Conservation (phyloP, 2,113 vertebrate species). For the Uria aalge region DNA sequence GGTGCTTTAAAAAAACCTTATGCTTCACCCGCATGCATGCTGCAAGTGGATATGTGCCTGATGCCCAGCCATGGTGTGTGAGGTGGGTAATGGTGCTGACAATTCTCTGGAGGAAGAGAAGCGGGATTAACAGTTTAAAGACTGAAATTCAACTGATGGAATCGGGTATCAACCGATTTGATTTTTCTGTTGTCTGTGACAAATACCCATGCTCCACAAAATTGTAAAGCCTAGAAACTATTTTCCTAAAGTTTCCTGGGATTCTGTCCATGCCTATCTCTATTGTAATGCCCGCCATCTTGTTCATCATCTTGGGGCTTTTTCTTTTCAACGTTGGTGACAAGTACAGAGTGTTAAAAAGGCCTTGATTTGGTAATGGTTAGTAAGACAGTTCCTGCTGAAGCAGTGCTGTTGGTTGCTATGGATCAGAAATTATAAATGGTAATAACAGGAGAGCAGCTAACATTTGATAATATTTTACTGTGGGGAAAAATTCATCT, state of each 20-base stretch:
- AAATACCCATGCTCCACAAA: not conserved
- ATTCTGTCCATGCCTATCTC: not conserved
- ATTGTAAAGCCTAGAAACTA: not conserved
- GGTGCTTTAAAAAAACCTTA: not conserved
- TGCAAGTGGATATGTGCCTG: not conserved
- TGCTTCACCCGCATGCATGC: not conserved
- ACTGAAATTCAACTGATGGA: not conserved
- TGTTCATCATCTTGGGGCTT: not conserved
- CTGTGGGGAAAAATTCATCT: not conserved
- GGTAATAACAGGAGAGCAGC: not conserved
- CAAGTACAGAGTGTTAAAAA: not conserved
- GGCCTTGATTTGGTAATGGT: not conserved
- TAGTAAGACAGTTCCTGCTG: not conserved
- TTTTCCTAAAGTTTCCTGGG: not conserved
- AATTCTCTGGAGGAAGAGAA: not conserved
- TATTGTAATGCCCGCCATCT: not conserved
- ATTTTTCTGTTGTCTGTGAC: not conserved
- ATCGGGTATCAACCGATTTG: not conserved
- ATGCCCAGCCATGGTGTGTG: not conserved
- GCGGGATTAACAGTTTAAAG: not conserved
- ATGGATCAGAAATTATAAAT: not conserved
- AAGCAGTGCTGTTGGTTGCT: not conserved
- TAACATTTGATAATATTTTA: not conserved
- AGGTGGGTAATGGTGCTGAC: not conserved
- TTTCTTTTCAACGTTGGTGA: not conserved